Evolutionary conservation across 2,797 vertebrate genomes (phyloP).

Genomic region (Cacajao melanocephalus): DNA sequence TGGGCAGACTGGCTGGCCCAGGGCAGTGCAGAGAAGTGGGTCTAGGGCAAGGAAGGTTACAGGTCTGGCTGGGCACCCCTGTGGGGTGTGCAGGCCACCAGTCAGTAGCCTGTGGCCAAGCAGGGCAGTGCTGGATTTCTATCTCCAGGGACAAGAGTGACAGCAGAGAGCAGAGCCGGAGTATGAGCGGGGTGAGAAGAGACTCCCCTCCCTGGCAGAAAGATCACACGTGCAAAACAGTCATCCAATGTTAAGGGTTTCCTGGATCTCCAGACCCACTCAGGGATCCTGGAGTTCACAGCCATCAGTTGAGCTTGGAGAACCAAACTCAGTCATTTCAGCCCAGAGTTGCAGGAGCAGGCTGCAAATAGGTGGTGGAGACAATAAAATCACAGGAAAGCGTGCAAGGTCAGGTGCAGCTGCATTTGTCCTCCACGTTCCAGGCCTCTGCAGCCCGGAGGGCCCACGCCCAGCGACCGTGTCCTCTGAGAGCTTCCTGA

Average conservation of each 20-base stretch:
- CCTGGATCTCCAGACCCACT: background rate
- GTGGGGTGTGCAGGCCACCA: accelerated
- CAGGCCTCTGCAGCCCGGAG: background rate
- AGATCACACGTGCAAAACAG: background rate
- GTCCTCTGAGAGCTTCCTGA: background rate
- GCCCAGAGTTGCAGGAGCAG: background rate
- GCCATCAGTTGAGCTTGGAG: background rate
- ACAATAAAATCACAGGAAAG: too few species aligned
- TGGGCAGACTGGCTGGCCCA: background rate
- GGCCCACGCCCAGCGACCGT: background rate
- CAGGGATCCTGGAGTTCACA: background rate
- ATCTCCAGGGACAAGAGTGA: accelerated
- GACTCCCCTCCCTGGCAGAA: accelerated
- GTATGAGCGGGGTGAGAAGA: background rate
- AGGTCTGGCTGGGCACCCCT: background rate
- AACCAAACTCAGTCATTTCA: background rate
- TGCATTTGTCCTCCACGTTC: accelerated
- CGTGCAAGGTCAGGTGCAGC: accelerated
- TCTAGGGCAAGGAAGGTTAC: background rate
- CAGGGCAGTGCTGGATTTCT: background rate
- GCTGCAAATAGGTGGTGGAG: accelerated
- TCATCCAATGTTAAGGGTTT: accelerated
- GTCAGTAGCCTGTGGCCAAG: background rate
- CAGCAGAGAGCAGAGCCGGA: accelerated
- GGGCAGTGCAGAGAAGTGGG: background rate